phyloP scores from a whole-genome alignment of 1,140 invertebrate species.

The Pteromalus puparum region DNA sequence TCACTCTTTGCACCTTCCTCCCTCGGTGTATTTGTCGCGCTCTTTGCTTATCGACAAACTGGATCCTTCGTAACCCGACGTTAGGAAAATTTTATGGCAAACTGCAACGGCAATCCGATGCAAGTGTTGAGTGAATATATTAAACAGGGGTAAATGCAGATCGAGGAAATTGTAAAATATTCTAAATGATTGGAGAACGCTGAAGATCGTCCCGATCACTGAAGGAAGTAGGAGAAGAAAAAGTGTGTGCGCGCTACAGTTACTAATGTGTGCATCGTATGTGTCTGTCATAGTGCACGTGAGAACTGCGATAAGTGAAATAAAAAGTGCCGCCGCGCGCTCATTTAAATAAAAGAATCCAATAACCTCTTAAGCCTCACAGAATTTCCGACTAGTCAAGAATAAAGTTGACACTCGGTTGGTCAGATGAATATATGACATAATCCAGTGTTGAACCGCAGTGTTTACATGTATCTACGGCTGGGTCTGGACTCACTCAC shows the following conservation, averaged over 20 bases:
- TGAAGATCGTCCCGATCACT: too few species aligned
- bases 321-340: not conserved
- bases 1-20: not conserved
- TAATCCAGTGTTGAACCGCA: not conserved
- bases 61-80: too few species aligned
- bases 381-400: not conserved
- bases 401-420: not conserved
- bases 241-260: not conserved
- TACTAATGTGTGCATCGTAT: not conserved
- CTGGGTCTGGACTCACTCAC: not conserved
- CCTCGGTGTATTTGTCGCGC: too few species aligned
- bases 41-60: too few species aligned
- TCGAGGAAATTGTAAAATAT: too few species aligned
- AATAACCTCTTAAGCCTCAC: not conserved
- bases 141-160: too few species aligned
- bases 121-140: too few species aligned
- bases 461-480: constrained; percentile 25
- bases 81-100: too few species aligned
- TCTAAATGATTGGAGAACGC: too few species aligned
- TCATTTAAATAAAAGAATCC: too few species aligned
- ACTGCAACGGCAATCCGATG: not conserved
- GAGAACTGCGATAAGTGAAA: not conserved
- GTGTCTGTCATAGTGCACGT: not conserved
- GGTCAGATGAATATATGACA: not conserved
- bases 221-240: not conserved